Base-by-base conservation (phyloP, 2,113 vertebrate genomes). In the Microcebus ravelobensis region DNA sequence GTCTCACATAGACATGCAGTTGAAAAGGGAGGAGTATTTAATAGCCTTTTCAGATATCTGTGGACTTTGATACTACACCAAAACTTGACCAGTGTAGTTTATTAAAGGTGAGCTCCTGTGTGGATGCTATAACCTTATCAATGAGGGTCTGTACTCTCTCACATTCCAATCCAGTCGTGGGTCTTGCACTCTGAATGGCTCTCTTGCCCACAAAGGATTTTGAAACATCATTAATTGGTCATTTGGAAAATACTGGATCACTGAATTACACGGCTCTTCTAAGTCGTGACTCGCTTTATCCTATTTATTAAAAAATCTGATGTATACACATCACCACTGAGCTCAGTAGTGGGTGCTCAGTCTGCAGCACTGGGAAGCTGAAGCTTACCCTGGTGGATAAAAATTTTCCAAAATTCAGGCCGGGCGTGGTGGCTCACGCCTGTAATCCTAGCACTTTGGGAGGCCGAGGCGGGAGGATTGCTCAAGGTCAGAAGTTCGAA, bases 311-410 rank as follows among this genome's bases (percentile, higher is more conserved):
- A 68, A 55, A 71, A 85, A 3, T 1, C 45, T 36, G 18, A 21
- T 23, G 8, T 15, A 3, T 1, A 31, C 8, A 1, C 0, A 1
- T 0, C 2, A 11, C 8, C 4, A 0, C 15, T 1, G 0, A 8
- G 9, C 87, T 65, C 27, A 18, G 84, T 21, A 74, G 59, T 63
- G 27, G 27, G 12, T 12, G 27, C 25, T 63, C 59, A 63, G 12
- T 15, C 45, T 0, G 31, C 0, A 23, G 45, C 84, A 4, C n/a
- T 3, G 1, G 39, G 76, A 21, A 14, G 95, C 68, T 5, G 29
- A 29, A 11, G 50, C 61, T n/a, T 2, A 7, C 29, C 6, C 4
- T 23, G 48, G 20, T 9, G 3, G 71, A 8, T 2, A 80, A 4
- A n/a, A 10, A 27, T 14, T 52, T 71, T 12, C 70, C 25, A 29